Evolutionary conservation across 2,113 vertebrate genomes (phyloP), one percentile per base, ranked within the genome.

Genomic region (Empidonax alnorum): DNA sequence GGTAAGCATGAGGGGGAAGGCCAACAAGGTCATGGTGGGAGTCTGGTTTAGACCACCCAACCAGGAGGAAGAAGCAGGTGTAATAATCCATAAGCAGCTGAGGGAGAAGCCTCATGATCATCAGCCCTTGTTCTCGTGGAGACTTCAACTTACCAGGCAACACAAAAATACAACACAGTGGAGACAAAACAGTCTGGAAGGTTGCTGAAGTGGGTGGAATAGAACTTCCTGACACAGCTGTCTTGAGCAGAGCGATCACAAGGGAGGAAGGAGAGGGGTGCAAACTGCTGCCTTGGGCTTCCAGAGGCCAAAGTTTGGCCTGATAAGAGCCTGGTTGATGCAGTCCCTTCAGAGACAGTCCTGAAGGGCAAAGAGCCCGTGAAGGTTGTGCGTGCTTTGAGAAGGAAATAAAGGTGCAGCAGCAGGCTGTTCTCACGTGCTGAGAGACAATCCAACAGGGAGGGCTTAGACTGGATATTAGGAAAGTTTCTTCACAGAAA

Each of bases 361-460:
- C 65, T 53, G 65, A 28, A 53, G 39, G 19, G 10, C 7, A 55
- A 46, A 53, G n/a, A 28, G 11, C 47, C 37, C 0, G 0, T 20
- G 22, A 53, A 63, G 28, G 6, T 24, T 49, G 50, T 41, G 21
- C 0, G 0, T 27, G 63, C 13, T 77, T 11, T 50, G 12, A 2
- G 7, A 18, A 2, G 7, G 31, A 10, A 59, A 37, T 50, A 35
- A 27, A 24, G 25, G 31, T 22, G n/a, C 21, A 31, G 21, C 44
- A 42, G 25, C 44, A 58, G 13, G 14, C 5, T 42, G 71, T n/a
- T 35, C 41, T 20, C 35, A 31, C 0, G 0, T 23, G 62, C 31
- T 4, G 49, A 21, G 24, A 35, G 20, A 35, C 5, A 6, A 1
- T 2, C 42, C 67, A 35, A 20, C 18, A 49, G 27, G 25, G 31